A percentile compares a stretch with the other conserved stretches of the same genome.
phyloP scores from a whole-genome alignment of 2,113 vertebrate genomes.

The Tetrax tetrax region DNA sequence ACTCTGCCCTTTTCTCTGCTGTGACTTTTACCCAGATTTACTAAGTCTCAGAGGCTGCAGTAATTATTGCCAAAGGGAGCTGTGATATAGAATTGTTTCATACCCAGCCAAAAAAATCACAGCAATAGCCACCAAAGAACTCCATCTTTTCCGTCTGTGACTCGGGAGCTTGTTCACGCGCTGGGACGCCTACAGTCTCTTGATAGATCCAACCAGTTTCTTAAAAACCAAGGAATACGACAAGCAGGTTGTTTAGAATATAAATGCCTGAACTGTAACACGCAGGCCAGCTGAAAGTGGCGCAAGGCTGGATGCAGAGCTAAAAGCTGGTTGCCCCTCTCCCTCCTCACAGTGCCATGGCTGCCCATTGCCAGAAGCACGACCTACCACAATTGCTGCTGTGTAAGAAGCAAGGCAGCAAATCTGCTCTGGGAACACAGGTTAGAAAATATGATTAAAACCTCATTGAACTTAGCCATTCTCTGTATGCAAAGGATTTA shows the following conservation, averaged over 20 bases:
- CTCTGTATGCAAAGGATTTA: not conserved
- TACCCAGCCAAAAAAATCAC: not conserved
- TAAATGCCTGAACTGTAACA: not conserved
- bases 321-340: not conserved
- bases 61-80: constrained; percentile 10
- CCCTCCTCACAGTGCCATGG: not conserved
- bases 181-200: not conserved
- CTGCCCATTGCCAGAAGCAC: not conserved
- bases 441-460: not conserved
- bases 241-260: not conserved
- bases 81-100: not conserved
- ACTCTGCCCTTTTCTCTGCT: not conserved
- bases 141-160: not conserved
- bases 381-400: not conserved
- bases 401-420: not conserved
- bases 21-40: constrained; percentile 44
- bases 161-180: not conserved
- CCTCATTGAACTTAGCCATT: not conserved
- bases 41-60: not conserved
- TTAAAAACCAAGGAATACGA: not conserved
- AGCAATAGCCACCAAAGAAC: not conserved
- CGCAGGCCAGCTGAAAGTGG: not conserved
- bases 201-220: not conserved
- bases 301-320: not conserved
- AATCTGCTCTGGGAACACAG: not conserved